Percentiles rank a stretch among this genome's conserved stretches.
Evolutionary conservation across 2,888 invertebrate species (phyloP).

Genomic region (Sicus ferrugineus): DNA sequence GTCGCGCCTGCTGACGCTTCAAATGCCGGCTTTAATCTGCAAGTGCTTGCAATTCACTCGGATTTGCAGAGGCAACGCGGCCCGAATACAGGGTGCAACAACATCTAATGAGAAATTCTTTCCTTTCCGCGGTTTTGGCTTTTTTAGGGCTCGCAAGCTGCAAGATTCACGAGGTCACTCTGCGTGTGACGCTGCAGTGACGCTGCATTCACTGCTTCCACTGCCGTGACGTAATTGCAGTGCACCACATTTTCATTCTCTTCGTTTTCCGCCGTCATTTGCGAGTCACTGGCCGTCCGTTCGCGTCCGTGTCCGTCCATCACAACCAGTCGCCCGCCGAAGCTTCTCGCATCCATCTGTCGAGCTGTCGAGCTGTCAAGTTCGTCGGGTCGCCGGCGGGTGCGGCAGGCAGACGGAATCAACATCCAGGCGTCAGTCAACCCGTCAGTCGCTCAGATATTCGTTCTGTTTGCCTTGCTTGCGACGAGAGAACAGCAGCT

Average conservation of each 20-base stretch:
- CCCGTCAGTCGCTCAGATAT: conserved; percentile 30
- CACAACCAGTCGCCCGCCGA: conserved; percentile 10
- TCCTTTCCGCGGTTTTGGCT: too few species aligned
- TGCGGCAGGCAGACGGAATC: conserved; percentile 16
- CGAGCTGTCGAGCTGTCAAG: conserved; percentile 46
- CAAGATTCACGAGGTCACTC: too few species aligned
- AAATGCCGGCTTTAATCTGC: neutral
- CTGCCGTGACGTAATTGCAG: too few species aligned
- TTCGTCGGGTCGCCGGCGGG: conserved; percentile 44
- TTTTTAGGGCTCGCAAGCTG: too few species aligned
- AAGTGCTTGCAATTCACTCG: too few species aligned
- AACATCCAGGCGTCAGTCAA: neutral
- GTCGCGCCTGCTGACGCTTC: neutral
- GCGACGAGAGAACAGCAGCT: too few species aligned
- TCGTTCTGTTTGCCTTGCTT: conserved; percentile 33
- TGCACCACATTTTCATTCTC: neutral
- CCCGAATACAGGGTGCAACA: too few species aligned
- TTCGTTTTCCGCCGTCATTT: too few species aligned
- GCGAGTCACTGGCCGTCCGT: neutral
- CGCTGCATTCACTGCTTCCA: too few species aligned
- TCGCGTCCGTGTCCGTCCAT: neutral
- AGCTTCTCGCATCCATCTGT: conserved; percentile 17
- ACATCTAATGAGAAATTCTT: too few species aligned
- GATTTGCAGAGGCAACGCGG: too few species aligned
- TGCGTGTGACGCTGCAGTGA: too few species aligned